Conservation (phyloP, 2,113 vertebrate genomes). For the Sapajus apella region DNA sequence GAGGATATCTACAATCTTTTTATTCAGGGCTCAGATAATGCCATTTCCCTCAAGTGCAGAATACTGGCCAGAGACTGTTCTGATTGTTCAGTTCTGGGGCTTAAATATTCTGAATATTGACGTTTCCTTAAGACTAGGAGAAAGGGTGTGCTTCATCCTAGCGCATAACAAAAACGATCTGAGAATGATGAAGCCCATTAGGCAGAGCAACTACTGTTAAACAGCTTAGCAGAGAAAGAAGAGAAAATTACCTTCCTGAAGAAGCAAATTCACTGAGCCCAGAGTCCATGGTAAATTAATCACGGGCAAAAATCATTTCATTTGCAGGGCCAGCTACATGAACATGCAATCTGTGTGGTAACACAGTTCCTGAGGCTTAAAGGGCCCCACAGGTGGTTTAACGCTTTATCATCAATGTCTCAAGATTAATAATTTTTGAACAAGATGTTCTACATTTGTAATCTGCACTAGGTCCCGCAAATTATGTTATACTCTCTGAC, state of each 20-base stretch:
- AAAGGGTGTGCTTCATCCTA: background rate
- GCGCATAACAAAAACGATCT: background rate
- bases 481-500: background rate
- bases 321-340: background rate
- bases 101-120: background rate
- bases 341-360: background rate
- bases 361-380: background rate
- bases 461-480: background rate
- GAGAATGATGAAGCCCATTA: background rate
- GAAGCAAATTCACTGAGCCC: background rate
- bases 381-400: background rate
- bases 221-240: background rate
- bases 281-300: background rate
- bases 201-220: background rate
- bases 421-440: background rate
- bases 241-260: background rate
- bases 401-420: too few relatives aligned
- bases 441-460: background rate
- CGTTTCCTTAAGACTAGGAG: background rate
- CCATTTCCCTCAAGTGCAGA: background rate
- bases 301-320: background rate
- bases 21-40: background rate
- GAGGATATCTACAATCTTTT: background rate
- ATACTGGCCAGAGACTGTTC: background rate
- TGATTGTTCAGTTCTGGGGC: background rate